A percentile compares a stretch with the other conserved stretches of the same genome.
Evolutionary conservation across 92 coral and sea anemone species (phyloP).

Genomic region (Heteractis magnifica): DNA sequence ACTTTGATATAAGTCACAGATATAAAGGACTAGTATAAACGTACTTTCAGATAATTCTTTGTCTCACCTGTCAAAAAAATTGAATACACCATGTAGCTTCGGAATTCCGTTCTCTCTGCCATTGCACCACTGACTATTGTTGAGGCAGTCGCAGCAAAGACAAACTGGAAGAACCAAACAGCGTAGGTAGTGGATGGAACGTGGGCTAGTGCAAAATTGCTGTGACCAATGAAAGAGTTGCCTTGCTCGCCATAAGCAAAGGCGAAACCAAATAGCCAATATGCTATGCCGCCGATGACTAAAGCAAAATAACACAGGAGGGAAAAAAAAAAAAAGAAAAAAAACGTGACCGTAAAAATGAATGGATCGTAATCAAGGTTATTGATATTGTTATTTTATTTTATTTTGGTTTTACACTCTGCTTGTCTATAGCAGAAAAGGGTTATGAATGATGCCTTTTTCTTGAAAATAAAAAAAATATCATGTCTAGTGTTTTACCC

Average conservation of each 20-base stretch:
- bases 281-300: slow-evolving; percentile 83
- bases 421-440: no score
- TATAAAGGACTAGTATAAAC: no score
- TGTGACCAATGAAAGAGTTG: slow-evolving; percentile 68
- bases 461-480: no score
- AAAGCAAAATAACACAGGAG: neutral
- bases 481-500: no score
- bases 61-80: slow-evolving; percentile 67
- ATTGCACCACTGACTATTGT: slow-evolving; percentile 98
- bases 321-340: neutral
- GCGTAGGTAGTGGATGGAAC: slow-evolving; percentile 49
- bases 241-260: slow-evolving; percentile 80
- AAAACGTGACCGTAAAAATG: neutral
- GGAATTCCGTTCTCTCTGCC: slow-evolving; percentile 95
- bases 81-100: slow-evolving; percentile 78
- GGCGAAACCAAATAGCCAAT: slow-evolving; percentile 84
- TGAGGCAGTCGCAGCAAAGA: slow-evolving; percentile 94
- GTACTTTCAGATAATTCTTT: neutral
- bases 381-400: no score
- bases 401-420: no score
- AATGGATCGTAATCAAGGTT: neutral
- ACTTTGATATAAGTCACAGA: no score
- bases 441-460: no score
- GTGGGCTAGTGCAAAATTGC: slow-evolving; percentile 61
- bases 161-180: slow-evolving; percentile 91